Percentiles rank a stretch among this genome's conserved stretches.
These are phyloP conservation scores for Okamejei kenojei DNA, from an alignment of 2,797 vertebrate genomes.

Conservation along the genomic window DNA sequence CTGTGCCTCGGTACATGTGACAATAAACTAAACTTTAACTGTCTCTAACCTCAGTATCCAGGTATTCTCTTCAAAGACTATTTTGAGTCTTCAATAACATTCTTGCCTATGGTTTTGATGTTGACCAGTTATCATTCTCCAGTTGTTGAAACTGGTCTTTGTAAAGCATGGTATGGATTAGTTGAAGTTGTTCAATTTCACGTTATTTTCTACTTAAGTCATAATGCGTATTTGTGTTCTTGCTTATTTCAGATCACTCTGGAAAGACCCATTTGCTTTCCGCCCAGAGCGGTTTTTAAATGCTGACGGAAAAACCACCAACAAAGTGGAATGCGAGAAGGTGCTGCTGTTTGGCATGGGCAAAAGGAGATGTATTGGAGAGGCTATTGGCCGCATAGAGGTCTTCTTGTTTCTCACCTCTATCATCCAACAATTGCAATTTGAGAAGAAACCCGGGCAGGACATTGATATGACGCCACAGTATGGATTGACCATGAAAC, in stretches of 20 bases:
- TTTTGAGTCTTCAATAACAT: not conserved
- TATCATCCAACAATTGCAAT: slow-evolving; percentile 72
- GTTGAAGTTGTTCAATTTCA: not conserved
- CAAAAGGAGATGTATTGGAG: slow-evolving; percentile 77
- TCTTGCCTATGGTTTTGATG: not conserved
- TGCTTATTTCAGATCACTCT: slow-evolving; percentile 58
- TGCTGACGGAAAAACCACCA: slow-evolving; percentile 52
- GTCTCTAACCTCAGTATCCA: not conserved
- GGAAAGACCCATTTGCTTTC: slow-evolving; percentile 77
- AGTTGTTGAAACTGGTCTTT: not conserved
- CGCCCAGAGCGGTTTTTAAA: slow-evolving; percentile 76
- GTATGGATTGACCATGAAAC: slow-evolving; percentile 82
- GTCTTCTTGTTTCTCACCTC: slow-evolving; percentile 81
- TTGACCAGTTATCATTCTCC: not conserved
- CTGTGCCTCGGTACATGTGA: too few species aligned
- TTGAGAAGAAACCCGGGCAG: slow-evolving; percentile 56
- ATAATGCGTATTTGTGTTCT: not conserved
- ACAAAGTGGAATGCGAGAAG: slow-evolving; percentile 65
- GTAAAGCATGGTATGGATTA: not conserved
- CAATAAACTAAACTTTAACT: too few species aligned
- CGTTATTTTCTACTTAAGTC: not conserved
- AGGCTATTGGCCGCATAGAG: slow-evolving; percentile 74
- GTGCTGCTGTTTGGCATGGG: slow-evolving; percentile 76
- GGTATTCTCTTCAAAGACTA: not conserved
- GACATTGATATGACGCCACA: slow-evolving; percentile 71